Evolutionary conservation across 2,797 vertebrate genomes (phyloP), one percentile per base, ranked within the genome.

Genomic region (Sebastes hubbsi): DNA sequence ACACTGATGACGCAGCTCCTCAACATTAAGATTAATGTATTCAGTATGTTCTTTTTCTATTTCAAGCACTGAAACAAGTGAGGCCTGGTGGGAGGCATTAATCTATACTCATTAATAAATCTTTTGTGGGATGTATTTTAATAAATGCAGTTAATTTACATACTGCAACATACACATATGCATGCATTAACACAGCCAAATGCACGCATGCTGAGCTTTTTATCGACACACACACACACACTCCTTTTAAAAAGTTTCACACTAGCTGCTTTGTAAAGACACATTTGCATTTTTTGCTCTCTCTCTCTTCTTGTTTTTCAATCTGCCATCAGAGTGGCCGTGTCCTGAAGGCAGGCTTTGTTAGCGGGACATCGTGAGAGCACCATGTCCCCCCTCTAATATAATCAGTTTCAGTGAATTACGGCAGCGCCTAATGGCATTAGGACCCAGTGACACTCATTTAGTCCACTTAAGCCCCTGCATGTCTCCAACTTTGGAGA

Each of bases 361-460:
- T 96, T 86, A 65, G 67, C 8, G 10, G 84, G 76, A 84, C 83
- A 90, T 92, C 87, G 59, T 90, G 89, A 93, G 90, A 93, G 90
- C 88, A 91, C 82, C 90, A 82, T 88, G 91, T 93, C 91, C 88
- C 92, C 85, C 59, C 62, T 81, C 88, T 96, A 96, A 96, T 95
- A 85, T 84, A 95, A 96, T 96, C 94, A 95, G 85, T 92, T 89
- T 93, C 90, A 94, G 84, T 91, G 77, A 95, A 95, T 96, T 95
- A 94, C 89, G 80, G 84, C 76, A 79, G 85, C 24, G 63, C 84
- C 87, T 95, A 95, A 96, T 93, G 81, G 83, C 87, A 95, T 96
- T 96, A 96, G 85, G 91, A 95, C 91, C 95, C 94, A 95, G 91
- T 96, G 96, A 96, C 93, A 95, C 87, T 94, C 92, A 94, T 96